Percentiles rank a stretch among this genome's conserved stretches.
phyloP scores from a whole-genome alignment of 2,113 vertebrate genomes.

The Raphicerus campestris region DNA sequence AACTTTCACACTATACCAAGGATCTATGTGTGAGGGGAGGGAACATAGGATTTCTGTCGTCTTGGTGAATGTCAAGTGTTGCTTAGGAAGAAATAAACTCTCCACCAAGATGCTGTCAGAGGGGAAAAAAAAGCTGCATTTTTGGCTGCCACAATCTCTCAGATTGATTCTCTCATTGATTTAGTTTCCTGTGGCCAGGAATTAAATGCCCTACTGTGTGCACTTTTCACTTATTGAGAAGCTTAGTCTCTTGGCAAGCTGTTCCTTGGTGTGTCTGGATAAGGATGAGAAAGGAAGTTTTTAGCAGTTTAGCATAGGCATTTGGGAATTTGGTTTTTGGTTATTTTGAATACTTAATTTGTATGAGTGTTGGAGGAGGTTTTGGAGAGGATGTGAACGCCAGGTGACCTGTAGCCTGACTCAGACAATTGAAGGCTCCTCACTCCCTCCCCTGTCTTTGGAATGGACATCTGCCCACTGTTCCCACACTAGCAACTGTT shows the following conservation, averaged over 20 bases:
- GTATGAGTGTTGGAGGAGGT: background rate
- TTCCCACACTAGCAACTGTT: background rate
- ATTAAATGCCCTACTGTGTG: conserved; percentile 12
- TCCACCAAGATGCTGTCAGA: background rate
- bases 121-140: background rate
- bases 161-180: background rate
- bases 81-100: background rate
- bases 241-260: background rate
- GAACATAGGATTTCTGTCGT: background rate
- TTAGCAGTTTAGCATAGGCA: background rate
- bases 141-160: background rate
- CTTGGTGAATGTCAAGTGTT: background rate
- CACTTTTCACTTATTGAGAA: conserved; percentile 35
- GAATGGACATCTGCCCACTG: background rate
- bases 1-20: background rate
- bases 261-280: background rate
- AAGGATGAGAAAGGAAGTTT: conserved; percentile 4
- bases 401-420: background rate
- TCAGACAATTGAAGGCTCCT: background rate
- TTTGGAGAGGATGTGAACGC: background rate
- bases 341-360: conserved; percentile 46
- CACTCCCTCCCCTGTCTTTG: background rate
- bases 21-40: background rate
- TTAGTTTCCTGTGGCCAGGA: background rate
- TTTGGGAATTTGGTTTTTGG: conserved; percentile 14